A percentile compares a stretch with the other conserved stretches of the same genome.
Evolutionary conservation across 2,888 invertebrate species (phyloP).

Genomic region (Heteromyza rotundicornis): DNA sequence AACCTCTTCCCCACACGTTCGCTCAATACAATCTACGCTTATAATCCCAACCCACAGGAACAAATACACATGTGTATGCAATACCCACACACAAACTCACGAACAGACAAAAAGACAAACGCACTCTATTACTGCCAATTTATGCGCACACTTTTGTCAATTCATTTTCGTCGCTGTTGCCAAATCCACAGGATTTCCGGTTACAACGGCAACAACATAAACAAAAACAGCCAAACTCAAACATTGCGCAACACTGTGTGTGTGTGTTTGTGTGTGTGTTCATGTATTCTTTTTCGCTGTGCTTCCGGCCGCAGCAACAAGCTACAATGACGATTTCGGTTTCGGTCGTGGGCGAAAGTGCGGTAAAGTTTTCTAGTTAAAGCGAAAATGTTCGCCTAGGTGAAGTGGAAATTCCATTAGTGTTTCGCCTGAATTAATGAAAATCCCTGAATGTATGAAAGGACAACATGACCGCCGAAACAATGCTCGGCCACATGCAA

Average conservation of each 20-base stretch:
- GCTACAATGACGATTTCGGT: too few relatives aligned
- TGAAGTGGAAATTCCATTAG: not conserved
- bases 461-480: too few relatives aligned
- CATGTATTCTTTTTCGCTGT: slow-evolving; percentile 2
- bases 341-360: too few relatives aligned
- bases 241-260: not conserved
- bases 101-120: not conserved
- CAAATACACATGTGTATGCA: not conserved
- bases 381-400: too few relatives aligned
- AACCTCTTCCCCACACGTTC: too few relatives aligned
- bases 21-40: not conserved
- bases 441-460: not conserved
- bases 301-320: slow-evolving; percentile 8
- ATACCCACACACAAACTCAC: not conserved
- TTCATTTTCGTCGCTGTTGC: slow-evolving; percentile 5
- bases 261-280: not conserved
- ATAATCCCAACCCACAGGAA: not conserved
- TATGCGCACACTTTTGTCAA: not conserved
- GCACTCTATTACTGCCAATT: not conserved
- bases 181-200: slow-evolving; percentile 10
- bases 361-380: too few relatives aligned
- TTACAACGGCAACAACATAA: slow-evolving; percentile 4
- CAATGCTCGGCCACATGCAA: too few relatives aligned
- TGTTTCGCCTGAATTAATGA: not conserved
- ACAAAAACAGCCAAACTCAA: not conserved